Evolutionary conservation across 2,888 invertebrate species (phyloP).

Genomic region (Esperia sulphurella): DNA sequence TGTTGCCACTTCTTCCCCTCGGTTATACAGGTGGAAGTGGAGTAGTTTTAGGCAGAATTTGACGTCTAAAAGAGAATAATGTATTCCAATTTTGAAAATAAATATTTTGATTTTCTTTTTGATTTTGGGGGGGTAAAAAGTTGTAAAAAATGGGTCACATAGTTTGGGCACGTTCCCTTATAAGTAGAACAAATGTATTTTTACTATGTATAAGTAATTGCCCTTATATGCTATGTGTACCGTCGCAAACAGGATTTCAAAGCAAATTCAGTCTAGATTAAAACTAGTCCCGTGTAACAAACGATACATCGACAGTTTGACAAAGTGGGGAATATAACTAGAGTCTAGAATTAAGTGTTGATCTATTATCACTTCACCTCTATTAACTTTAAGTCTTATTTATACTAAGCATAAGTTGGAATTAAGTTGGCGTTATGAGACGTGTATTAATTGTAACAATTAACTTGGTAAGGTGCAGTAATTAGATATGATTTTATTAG

Average conservation of each 20-base stretch:
- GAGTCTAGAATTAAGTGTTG: slow-evolving; percentile 1
- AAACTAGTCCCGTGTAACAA: slow-evolving; percentile 1
- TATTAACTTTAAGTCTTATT: background rate
- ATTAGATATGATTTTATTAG: background rate
- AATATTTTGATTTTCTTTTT: too few species aligned
- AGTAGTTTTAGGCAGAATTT: too few species aligned
- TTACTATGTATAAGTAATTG: too few species aligned
- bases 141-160: too few species aligned
- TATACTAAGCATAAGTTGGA: background rate
- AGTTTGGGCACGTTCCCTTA: too few species aligned
- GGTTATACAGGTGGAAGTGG: too few species aligned
- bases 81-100: too few species aligned
- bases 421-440: background rate
- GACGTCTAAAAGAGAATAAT: too few species aligned
- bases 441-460: background rate
- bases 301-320: slow-evolving; percentile 13
- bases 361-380: slow-evolving; percentile 2
- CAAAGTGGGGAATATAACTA: slow-evolving; percentile 11
- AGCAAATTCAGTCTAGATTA: background rate
- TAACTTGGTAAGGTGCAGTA: background rate
- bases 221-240: too few species aligned
- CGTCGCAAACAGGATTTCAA: background rate
- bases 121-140: too few species aligned
- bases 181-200: too few species aligned
- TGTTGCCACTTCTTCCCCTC: too few species aligned